A percentile compares a stretch with the other conserved stretches of the same genome.
Conservation (phyloP, 2,888 invertebrate species). For the Noctua fimbriata region DNA sequence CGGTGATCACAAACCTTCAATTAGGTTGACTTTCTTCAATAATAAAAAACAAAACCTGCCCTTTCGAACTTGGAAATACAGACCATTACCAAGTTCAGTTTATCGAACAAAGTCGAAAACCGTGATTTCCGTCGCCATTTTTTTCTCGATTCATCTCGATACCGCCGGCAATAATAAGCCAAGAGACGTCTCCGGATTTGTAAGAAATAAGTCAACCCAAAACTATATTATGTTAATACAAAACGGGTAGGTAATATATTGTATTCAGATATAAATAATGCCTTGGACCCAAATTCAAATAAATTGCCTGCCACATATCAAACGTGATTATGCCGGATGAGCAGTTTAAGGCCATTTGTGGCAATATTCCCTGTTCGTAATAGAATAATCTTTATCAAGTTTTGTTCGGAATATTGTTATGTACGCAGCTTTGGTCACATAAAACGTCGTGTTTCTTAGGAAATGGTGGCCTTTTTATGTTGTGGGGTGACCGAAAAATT, state of each 20-base stretch:
- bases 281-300: conserved; percentile 43
- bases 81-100: not conserved
- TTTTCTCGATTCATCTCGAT: conserved; percentile 3
- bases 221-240: conserved; percentile 55
- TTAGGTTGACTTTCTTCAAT: not conserved
- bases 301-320: conserved; percentile 62
- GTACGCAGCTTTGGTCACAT: conserved; percentile 20
- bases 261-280: conserved; percentile 55
- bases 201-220: conserved; percentile 37
- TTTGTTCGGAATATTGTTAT: conserved; percentile 33
- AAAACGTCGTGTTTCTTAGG: conserved; percentile 4
- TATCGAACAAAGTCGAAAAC: not conserved
- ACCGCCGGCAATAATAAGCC: conserved; percentile 18
- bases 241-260: conserved; percentile 50
- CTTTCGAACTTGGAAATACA: not conserved
- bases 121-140: not conserved
- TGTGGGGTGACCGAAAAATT: conserved; percentile 39
- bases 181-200: conserved; percentile 23
- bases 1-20: not conserved
- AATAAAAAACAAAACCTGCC: not conserved
- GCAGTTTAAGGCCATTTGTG: conserved; percentile 62
- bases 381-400: conserved; percentile 46
- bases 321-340: conserved; percentile 67
- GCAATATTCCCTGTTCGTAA: conserved; percentile 61
- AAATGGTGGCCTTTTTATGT: conserved; percentile 6